Evolutionary conservation across 2,113 vertebrate species (phyloP).

Genomic region (Tragulus kanchil): DNA sequence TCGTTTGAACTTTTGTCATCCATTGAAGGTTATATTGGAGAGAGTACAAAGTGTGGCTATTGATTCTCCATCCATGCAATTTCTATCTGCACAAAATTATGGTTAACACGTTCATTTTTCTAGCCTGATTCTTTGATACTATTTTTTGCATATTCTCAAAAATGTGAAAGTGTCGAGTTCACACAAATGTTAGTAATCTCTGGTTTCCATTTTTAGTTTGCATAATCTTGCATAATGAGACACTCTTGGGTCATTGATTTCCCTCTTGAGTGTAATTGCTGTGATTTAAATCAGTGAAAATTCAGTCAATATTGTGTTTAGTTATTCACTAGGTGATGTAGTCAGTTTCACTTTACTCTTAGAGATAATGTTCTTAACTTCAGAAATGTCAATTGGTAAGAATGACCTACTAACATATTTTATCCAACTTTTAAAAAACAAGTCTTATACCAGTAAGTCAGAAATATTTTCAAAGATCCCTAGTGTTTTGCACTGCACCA

Average conservation of each 20-base stretch:
- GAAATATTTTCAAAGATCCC: not conserved
- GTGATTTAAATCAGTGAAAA: not conserved
- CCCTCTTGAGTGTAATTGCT: not conserved
- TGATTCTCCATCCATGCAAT: constrained; percentile 38
- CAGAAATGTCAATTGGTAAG: not conserved
- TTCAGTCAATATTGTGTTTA: not conserved
- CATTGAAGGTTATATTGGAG: constrained; percentile 62
- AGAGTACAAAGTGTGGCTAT: not conserved
- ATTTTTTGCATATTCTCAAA: not conserved
- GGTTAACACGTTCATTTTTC: constrained; percentile 48
- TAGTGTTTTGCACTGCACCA: not conserved
- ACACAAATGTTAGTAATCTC: not conserved
- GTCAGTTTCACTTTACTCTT: not conserved
- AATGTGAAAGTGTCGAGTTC: not conserved
- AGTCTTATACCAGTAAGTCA: not conserved
- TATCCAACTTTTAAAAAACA: not conserved
- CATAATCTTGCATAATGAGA: not conserved
- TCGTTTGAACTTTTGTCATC: constrained; percentile 63
- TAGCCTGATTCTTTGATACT: not conserved
- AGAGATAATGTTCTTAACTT: not conserved
- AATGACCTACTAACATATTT: not conserved
- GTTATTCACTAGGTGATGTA: not conserved
- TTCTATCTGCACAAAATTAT: constrained; percentile 11
- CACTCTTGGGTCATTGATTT: not conserved
- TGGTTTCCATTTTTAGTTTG: not conserved